Conservation (phyloP, 2,113 vertebrate species). For the Xiphophorus maculatus region DNA sequence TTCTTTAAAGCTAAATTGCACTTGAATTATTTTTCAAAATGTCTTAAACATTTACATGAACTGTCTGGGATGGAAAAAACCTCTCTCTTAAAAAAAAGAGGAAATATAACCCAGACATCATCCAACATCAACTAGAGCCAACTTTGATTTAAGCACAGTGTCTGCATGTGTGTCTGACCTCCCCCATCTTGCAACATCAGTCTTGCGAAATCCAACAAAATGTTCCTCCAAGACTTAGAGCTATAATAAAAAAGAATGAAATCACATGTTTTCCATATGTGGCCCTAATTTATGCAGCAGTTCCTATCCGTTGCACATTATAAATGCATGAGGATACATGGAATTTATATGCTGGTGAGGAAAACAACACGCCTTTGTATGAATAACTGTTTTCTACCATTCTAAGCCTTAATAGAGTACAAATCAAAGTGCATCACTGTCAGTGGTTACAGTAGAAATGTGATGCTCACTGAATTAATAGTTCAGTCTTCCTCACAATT, state of each 20-base stretch:
- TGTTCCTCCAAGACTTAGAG: constrained; percentile 4
- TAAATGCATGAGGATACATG: constrained; percentile 22
- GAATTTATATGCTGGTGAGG: neutral
- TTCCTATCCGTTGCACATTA: neutral
- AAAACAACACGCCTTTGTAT: neutral
- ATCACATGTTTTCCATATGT: constrained; percentile 7
- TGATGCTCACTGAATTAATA: neutral
- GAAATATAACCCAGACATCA: too few species aligned
- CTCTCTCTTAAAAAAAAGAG: too few species aligned
- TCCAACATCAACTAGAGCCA: too few species aligned
- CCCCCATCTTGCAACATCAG: neutral
- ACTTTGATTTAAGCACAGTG: too few species aligned
- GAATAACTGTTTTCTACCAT: constrained; percentile 18
- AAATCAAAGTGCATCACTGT: neutral
- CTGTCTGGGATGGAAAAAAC: too few species aligned
- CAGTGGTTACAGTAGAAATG: neutral
- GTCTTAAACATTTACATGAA: too few species aligned
- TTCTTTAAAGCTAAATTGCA: too few species aligned
- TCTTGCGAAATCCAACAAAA: neutral
- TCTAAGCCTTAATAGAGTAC: constrained; percentile 3
- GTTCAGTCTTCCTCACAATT: neutral
- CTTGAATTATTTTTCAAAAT: too few species aligned
- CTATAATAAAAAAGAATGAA: constrained; percentile 2
- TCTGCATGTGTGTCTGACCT: neutral
- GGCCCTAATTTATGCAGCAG: neutral